Evolutionary conservation across 2,888 invertebrate species (phyloP).

Genomic region (Halictus ligatus): DNA sequence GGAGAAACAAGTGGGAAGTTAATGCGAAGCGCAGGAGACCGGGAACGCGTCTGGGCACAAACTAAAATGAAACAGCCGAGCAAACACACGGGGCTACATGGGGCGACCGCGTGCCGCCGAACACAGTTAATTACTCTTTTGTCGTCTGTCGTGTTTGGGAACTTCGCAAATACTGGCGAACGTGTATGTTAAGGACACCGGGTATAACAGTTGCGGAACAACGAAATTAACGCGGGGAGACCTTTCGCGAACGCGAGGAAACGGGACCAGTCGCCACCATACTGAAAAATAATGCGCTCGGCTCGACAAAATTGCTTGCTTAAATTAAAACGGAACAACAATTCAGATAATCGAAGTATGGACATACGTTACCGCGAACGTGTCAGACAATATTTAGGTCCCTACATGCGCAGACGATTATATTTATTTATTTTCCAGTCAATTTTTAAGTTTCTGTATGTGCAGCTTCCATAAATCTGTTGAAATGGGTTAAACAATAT

Average conservation of each 20-base stretch:
- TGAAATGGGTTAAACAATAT: too few relatives aligned
- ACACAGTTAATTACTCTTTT: conserved; percentile 61
- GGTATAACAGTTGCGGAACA: conserved; percentile 1
- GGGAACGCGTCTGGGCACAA: conserved; percentile 37
- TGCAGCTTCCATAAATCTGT: too few relatives aligned
- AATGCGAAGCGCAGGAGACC: conserved; percentile 21
- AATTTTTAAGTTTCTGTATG: too few relatives aligned
- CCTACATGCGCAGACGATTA: too few relatives aligned
- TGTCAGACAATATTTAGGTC: too few relatives aligned
- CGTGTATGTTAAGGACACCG: conserved; percentile 36
- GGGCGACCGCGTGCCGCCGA: conserved; percentile 47
- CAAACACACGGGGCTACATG: conserved; percentile 31
- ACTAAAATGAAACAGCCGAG: conserved; percentile 43
- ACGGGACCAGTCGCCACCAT: not conserved
- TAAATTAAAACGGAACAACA: too few relatives aligned
- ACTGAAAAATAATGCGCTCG: not conserved
- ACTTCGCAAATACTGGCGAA: conserved; percentile 34
- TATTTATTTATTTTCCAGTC: too few relatives aligned
- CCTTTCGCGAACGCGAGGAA: conserved; percentile 6
- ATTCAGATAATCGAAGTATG: too few relatives aligned
- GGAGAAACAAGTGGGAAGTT: conserved; percentile 30
- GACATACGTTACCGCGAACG: too few relatives aligned
- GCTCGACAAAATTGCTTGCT: not conserved
- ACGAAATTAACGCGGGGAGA: conserved; percentile 28
- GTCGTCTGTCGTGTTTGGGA: conserved; percentile 48